Evolutionary conservation across 2,113 vertebrate genomes (phyloP).

Genomic region (Hemibagrus wyckioides): DNA sequence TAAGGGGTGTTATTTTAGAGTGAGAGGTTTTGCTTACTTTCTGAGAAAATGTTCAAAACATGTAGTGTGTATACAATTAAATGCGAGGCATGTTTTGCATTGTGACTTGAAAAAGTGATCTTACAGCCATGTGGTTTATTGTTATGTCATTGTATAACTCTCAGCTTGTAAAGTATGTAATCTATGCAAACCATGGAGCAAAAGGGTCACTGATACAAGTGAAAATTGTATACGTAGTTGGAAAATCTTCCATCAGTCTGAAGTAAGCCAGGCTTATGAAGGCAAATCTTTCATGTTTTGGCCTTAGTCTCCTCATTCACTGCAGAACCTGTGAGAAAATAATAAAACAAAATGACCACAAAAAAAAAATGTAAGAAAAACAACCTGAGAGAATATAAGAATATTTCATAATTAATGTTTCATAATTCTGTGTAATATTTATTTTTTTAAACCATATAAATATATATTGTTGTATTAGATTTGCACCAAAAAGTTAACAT

Average conservation of each 20-base stretch:
- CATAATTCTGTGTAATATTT: background rate
- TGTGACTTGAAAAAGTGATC: background rate
- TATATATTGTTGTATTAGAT: background rate
- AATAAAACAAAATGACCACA: no score
- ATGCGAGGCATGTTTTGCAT: background rate
- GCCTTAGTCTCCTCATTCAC: background rate
- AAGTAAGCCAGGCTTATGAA: background rate
- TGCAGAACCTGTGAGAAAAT: slow-evolving; percentile 15
- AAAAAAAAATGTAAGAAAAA: background rate
- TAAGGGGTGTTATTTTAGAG: slow-evolving; percentile 13
- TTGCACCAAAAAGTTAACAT: background rate
- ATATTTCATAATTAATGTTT: no score
- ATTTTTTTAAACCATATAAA: background rate
- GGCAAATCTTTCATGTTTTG: background rate
- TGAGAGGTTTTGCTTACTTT: background rate
- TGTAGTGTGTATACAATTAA: background rate
- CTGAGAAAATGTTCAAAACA: slow-evolving; percentile 17
- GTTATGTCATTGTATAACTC: background rate
- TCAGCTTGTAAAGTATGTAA: background rate
- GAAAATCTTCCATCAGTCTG: no score
- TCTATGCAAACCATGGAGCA: slow-evolving; percentile 4
- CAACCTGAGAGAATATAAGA: background rate
- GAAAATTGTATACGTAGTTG: slow-evolving; percentile 10
- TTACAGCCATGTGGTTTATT: background rate
- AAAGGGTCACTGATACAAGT: slow-evolving; percentile 25